Percentiles rank a stretch among this genome's conserved stretches.
These are phyloP conservation scores for Sialis lutaria DNA, from an alignment of 2,888 invertebrate species.

Conservation along the genomic window DNA sequence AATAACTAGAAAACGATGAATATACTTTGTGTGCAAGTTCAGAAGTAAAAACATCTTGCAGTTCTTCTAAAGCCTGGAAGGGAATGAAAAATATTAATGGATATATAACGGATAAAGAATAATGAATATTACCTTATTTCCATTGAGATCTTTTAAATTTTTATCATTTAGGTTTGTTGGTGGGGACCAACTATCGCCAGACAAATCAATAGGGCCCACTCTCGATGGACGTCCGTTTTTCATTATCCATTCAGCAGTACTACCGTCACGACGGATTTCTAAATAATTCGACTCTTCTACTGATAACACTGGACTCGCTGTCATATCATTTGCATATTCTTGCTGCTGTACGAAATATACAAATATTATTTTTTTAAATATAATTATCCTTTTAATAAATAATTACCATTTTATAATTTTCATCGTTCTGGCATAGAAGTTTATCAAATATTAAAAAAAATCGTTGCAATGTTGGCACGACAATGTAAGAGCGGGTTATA, in stretches of 20 bases:
- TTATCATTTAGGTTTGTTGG: slow-evolving; percentile 16
- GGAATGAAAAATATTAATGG: background rate
- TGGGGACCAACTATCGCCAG: slow-evolving; percentile 43
- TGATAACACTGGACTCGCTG: slow-evolving; percentile 12
- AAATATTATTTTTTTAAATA: background rate
- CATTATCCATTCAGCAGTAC: slow-evolving; percentile 40
- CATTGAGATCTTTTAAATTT: no score
- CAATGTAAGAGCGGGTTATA: slow-evolving; percentile 57
- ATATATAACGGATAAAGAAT: background rate
- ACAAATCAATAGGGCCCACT: slow-evolving; percentile 25
- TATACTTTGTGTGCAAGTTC: slow-evolving; percentile 75
- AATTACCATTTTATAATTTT: background rate
- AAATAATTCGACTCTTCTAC: slow-evolving; percentile 26
- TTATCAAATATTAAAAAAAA: slow-evolving; percentile 75
- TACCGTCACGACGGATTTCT: slow-evolving; percentile 40
- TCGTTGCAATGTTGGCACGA: slow-evolving; percentile 49
- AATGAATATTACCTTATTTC: no score
- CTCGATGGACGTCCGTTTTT: slow-evolving; percentile 26
- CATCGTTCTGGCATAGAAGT: slow-evolving; percentile 19
- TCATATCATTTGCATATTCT: background rate
- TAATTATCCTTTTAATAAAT: background rate
- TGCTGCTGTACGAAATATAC: no score
- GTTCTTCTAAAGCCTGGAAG: slow-evolving; percentile 53
- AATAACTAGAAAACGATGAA: slow-evolving; percentile 51
- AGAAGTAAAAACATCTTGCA: slow-evolving; percentile 65